Evolutionary conservation across 1,140 invertebrate species (phyloP).

Genomic region (Apis mellifera): DNA sequence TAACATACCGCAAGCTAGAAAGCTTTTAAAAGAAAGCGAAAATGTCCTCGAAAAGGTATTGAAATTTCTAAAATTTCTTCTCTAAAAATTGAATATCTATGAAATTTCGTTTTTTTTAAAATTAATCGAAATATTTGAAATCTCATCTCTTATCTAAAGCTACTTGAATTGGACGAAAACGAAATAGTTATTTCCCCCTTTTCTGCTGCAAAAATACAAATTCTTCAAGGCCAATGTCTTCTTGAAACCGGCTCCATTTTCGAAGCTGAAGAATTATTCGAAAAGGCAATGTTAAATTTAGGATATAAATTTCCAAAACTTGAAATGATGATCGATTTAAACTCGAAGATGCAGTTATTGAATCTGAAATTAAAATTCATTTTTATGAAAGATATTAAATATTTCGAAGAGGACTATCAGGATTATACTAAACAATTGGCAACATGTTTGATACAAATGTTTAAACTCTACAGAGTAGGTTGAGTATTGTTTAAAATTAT

Average conservation of each 20-base stretch:
- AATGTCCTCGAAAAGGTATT: conserved; percentile 66
- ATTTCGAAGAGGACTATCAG: conserved; percentile 45
- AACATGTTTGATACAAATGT: conserved; percentile 79
- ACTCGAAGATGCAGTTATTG: conserved; percentile 68
- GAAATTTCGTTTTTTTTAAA: too few species aligned
- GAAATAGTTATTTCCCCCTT: conserved; percentile 74
- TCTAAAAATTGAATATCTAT: not conserved
- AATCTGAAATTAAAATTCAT: conserved; percentile 62
- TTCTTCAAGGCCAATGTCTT: conserved; percentile 76
- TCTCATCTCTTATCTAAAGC: conserved; percentile 52
- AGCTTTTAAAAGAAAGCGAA: conserved; percentile 79
- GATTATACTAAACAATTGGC: conserved; percentile 80
- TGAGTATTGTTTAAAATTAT: not conserved
- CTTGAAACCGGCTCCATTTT: conserved; percentile 73
- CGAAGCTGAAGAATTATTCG: conserved; percentile 72
- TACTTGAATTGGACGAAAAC: conserved; percentile 63
- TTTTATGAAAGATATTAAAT: conserved; percentile 46
- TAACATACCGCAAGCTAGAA: conserved; percentile 81
- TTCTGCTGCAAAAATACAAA: conserved; percentile 78
- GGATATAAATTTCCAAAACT: conserved; percentile 76
- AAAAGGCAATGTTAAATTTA: conserved; percentile 69
- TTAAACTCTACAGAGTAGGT: conserved; percentile 77
- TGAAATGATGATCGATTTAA: conserved; percentile 69
- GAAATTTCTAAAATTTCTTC: not conserved
- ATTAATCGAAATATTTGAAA: not conserved